Evolutionary conservation across 2,113 vertebrate genomes (phyloP).

Genomic region (Eulacestoma nigropectus): DNA sequence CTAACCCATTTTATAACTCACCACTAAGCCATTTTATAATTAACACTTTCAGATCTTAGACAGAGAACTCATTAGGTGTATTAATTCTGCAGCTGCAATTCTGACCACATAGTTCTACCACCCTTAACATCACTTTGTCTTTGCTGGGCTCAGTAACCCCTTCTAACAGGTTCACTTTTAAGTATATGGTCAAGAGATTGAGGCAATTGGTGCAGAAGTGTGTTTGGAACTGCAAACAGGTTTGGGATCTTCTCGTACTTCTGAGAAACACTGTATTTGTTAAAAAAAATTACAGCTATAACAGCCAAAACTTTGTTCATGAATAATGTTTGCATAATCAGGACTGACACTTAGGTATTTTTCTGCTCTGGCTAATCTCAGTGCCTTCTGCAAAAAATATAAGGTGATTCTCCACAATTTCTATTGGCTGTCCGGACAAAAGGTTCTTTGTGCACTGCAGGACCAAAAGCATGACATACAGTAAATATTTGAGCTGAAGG

Average conservation of each 20-base stretch:
- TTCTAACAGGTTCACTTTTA: background rate
- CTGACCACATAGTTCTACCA: background rate
- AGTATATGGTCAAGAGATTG: background rate
- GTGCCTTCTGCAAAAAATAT: background rate
- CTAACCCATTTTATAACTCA: background rate
- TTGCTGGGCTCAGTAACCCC: background rate
- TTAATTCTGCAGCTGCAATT: background rate
- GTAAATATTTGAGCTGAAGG: constrained; percentile 58
- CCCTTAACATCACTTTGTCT: background rate
- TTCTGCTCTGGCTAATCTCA: background rate
- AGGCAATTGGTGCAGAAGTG: background rate
- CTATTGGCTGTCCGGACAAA: constrained; percentile 23
- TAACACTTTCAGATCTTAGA: background rate
- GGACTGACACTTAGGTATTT: background rate
- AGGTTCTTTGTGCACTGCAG: background rate
- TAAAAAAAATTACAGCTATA: background rate
- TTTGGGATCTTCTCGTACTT: background rate
- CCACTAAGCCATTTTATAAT: background rate
- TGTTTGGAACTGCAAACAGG: background rate
- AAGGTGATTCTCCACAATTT: background rate
- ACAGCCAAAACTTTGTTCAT: background rate
- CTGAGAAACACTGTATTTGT: background rate
- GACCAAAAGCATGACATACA: constrained; percentile 6
- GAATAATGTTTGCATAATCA: background rate
- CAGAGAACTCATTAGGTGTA: background rate